phyloP scores from a whole-genome alignment of 2,888 invertebrate species.

The Trypoxylon attenuatum region DNA sequence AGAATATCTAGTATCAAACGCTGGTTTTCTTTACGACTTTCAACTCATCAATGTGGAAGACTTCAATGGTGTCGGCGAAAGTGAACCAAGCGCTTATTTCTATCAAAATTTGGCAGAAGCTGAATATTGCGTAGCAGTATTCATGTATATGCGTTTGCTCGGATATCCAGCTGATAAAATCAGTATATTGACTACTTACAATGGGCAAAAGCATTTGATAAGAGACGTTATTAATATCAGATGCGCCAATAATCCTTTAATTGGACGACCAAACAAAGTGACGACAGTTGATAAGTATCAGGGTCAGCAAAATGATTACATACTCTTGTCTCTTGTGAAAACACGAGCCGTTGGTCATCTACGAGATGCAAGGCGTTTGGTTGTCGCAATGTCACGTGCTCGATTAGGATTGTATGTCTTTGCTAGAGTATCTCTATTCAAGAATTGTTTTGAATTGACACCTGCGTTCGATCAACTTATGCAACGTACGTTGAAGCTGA shows the following conservation, averaged over 20 bases:
- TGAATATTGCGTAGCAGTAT: slow-evolving; percentile 96
- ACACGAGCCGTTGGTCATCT: slow-evolving; percentile 98
- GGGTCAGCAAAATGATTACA: slow-evolving; percentile 99
- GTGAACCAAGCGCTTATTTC: slow-evolving; percentile 98
- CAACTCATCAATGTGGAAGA: slow-evolving; percentile 97
- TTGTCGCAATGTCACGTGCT: slow-evolving; percentile 98
- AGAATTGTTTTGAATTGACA: slow-evolving; percentile 97
- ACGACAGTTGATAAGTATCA: slow-evolving; percentile 99
- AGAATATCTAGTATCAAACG: slow-evolving; percentile 93
- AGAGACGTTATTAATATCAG: slow-evolving; percentile 95
- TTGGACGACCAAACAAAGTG: slow-evolving; percentile 93
- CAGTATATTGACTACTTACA: slow-evolving; percentile 98
- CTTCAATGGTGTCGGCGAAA: slow-evolving; percentile 97
- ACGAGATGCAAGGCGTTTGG: slow-evolving; percentile 94
- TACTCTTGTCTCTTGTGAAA: slow-evolving; percentile 95
- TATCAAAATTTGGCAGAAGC: slow-evolving; percentile 96
- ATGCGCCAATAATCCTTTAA: slow-evolving; percentile 95
- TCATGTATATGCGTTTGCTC: slow-evolving; percentile 98
- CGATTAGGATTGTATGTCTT: slow-evolving; percentile 97
- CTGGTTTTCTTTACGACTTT: slow-evolving; percentile 94
- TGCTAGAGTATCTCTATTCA: slow-evolving; percentile 92
- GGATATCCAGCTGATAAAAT: slow-evolving; percentile 98
- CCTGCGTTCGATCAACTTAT: slow-evolving; percentile 95
- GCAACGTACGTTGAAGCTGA: slow-evolving; percentile 86
- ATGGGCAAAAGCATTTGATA: slow-evolving; percentile 98